Base-by-base conservation (phyloP, 2,888 invertebrate species). In the Camponotus fellah region DNA sequence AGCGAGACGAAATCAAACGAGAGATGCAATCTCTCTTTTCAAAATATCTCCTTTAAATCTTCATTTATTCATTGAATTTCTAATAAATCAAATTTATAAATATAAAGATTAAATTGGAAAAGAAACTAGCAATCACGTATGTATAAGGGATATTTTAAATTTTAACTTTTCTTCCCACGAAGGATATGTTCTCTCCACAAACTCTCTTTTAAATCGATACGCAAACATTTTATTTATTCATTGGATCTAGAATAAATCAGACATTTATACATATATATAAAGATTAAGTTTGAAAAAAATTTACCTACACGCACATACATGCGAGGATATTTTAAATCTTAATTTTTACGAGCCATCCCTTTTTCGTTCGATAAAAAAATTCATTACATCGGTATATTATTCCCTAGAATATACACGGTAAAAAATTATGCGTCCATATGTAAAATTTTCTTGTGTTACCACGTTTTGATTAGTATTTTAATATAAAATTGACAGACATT, bases 41-140 rank as follows among this genome's bases (percentile, higher is more conserved):
- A 46, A 71, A 53, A 34, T 2, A 37, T 43, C 17, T 26, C 53
- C 40, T n/a, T 34, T 12, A 34, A 43, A 62, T 34, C n/a, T n/a
- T 34, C n/a, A 4, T 74, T 26, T 32, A n/a, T 72, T 60, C 3
- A 40, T 60, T 37, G 58, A 5, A 58, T 58, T 72, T 58, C 37
- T 10, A 60, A 1, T 46, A 14, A 46, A 46, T 14, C 46, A 46
- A 4, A 46, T 46, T 46, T 46, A 46, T 46, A 46, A 12, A 14
- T 46, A 46, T 46, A 40, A 9, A 40, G 8, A 40, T 40, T 9
- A 37, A 37, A 21, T 17, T 32, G 37, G 37, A 37, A 17, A 12
- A 62, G 26, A 62, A 32, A 9, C 8, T n/a, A 9, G 40, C 40
- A 9, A 6, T 37, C 40, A 1, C 0, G 26, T 26, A 74, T 60